Evolutionary conservation across 2,888 invertebrate genomes (phyloP).

Genomic region (Agrilus cyanescens): DNA sequence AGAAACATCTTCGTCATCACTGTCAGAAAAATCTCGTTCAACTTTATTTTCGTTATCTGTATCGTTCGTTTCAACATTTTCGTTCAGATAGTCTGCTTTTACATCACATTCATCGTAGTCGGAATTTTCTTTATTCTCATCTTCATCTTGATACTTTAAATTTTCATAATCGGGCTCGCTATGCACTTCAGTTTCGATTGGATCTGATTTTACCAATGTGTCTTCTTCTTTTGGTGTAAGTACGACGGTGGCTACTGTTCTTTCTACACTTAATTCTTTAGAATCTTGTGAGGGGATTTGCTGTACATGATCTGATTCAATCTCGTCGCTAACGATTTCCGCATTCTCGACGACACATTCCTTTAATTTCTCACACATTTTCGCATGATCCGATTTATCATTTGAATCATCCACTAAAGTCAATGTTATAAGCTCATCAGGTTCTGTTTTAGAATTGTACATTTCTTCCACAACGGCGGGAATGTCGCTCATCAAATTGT

Average conservation of each 20-base stretch:
- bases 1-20: too few species aligned
- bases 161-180: slow-evolving; percentile 16
- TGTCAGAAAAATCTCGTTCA: background rate
- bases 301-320: slow-evolving; percentile 20
- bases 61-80: slow-evolving; percentile 16
- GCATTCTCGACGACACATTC: slow-evolving; percentile 32
- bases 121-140: background rate
- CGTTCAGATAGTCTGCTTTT: slow-evolving; percentile 23
- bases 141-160: background rate
- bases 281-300: slow-evolving; percentile 6
- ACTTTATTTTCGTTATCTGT: background rate
- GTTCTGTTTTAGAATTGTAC: slow-evolving; percentile 28
- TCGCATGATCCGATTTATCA: slow-evolving; percentile 33
- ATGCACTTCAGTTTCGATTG: slow-evolving; percentile 17
- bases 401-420: too few species aligned
- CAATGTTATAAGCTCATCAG: slow-evolving; percentile 18
- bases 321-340: slow-evolving; percentile 18
- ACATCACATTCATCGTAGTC: slow-evolving; percentile 33
- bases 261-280: slow-evolving; percentile 8
- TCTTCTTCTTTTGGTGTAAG: slow-evolving; percentile 22
- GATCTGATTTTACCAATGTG: slow-evolving; percentile 9
- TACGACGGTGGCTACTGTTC: slow-evolving; percentile 29
- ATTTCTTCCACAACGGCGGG: background rate
- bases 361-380: slow-evolving; percentile 38
- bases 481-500: background rate